Evolutionary conservation across 2,888 invertebrate species (phyloP).

Genomic region (Orchesellides sinensis): DNA sequence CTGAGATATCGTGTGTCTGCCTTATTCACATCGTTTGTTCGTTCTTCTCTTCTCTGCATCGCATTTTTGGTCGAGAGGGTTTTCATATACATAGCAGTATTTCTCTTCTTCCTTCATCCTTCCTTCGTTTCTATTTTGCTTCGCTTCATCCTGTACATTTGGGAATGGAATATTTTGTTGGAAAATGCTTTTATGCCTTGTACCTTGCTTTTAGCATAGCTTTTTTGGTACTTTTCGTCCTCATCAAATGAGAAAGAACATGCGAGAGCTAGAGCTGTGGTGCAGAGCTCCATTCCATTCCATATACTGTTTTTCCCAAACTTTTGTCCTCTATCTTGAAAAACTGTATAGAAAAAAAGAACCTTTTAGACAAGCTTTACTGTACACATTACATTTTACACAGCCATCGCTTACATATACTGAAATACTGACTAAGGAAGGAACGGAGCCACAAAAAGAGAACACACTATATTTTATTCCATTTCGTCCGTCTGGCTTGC

Average conservation of each 20-base stretch:
- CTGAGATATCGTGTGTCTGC: too few relatives aligned
- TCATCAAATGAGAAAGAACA: slow-evolving; percentile 23
- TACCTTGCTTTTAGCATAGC: slow-evolving; percentile 8
- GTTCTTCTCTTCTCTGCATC: too few relatives aligned
- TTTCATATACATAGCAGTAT: not conserved
- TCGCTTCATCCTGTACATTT: slow-evolving; percentile 33
- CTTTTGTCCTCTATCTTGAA: slow-evolving; percentile 15
- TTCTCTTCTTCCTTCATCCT: not conserved
- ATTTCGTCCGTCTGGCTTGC: slow-evolving; percentile 34
- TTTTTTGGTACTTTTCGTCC: slow-evolving; percentile 53
- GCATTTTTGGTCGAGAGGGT: too few relatives aligned
- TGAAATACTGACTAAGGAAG: slow-evolving; percentile 12
- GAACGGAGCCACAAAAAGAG: slow-evolving; percentile 36
- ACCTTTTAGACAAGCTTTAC: slow-evolving; percentile 29
- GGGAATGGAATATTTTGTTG: slow-evolving; percentile 65
- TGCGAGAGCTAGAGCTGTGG: slow-evolving; percentile 42
- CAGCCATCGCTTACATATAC: slow-evolving; percentile 7
- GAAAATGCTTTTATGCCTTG: slow-evolving; percentile 36
- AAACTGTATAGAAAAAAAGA: slow-evolving; percentile 38
- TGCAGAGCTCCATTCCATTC: slow-evolving; percentile 1
- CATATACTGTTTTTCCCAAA: not conserved
- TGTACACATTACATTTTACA: not conserved
- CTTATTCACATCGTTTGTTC: slow-evolving; percentile 7
- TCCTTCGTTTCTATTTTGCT: too few relatives aligned
- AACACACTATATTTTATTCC: slow-evolving; percentile 65